Conservation (phyloP, 1,140 invertebrate species). For the Calephelis nemesis region DNA sequence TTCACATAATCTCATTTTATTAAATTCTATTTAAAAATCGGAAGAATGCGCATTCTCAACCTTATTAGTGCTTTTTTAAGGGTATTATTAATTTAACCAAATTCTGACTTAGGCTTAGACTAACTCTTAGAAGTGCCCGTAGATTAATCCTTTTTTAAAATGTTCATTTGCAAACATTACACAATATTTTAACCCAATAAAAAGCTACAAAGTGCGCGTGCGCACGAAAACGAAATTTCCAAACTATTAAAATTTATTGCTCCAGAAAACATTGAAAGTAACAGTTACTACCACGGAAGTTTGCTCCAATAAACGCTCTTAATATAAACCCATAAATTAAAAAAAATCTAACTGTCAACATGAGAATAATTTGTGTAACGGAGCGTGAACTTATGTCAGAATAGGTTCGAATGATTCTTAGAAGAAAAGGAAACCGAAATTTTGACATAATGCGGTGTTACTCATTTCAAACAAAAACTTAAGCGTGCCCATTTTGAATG, state of each 20-base stretch:
- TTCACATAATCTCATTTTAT: too few species aligned
- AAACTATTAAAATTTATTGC: neutral
- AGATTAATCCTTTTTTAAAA: too few species aligned
- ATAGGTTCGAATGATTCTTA: neutral
- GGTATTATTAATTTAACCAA: too few species aligned
- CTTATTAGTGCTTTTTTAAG: too few species aligned
- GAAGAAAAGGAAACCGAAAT: conserved; percentile 15
- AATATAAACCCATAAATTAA: conserved; percentile 14
- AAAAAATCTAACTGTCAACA: conserved; percentile 14
- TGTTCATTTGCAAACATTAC: too few species aligned
- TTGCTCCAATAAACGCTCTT: conserved; percentile 8
- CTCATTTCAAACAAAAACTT: conserved; percentile 4
- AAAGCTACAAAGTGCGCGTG: neutral
- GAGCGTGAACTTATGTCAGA: conserved; percentile 5
- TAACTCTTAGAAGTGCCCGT: too few species aligned
- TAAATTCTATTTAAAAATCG: too few species aligned
- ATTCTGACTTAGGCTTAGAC: too few species aligned
- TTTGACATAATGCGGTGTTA: conserved; percentile 16
- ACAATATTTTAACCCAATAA: too few species aligned
- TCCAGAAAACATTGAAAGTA: conserved; percentile 15
- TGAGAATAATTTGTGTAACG: conserved; percentile 8
- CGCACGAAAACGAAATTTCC: conserved; percentile 6
- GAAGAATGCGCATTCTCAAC: too few species aligned
- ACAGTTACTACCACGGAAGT: conserved; percentile 17
- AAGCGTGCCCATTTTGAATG: conserved; percentile 7